A percentile compares a stretch with the other conserved stretches of the same genome.
phyloP scores from a whole-genome alignment of 37 sponge, comb jelly and placozoan genomes.

The Haliclona indistincta region DNA sequence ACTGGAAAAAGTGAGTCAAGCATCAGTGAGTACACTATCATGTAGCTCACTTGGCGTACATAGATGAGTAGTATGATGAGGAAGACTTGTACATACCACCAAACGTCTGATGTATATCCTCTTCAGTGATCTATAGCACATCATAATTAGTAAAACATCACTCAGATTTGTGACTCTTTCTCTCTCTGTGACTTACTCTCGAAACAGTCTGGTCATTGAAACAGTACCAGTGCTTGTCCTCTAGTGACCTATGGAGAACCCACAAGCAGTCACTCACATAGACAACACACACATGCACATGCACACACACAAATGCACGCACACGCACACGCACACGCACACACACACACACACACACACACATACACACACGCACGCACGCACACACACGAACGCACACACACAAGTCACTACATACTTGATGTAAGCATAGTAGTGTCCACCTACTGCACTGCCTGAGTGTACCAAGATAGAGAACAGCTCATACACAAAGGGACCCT shows the following conservation, averaged over 20 bases:
- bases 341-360: no score
- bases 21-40: no score
- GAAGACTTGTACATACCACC: constrained; percentile 63
- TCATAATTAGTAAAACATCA: no score
- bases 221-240: constrained; percentile 85
- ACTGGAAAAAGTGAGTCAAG: no score
- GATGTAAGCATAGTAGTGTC: constrained; percentile 97
- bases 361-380: no score
- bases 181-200: constrained; percentile 47
- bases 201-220: constrained; percentile 93
- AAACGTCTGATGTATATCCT: constrained; percentile 80
- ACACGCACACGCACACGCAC: no score
- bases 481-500: constrained; percentile 92
- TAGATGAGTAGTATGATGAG: constrained; percentile 74
- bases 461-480: constrained; percentile 95
- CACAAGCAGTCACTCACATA: no score
- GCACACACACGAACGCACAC: no score
- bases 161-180: no score
- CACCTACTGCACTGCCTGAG: constrained; percentile 93
- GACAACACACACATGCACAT: no score
- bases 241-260: constrained; percentile 66
- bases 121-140: constrained; percentile 55
- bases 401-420: constrained; percentile 75
- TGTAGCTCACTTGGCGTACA: constrained; percentile 86
- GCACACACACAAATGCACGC: no score